A percentile compares a stretch with the other conserved stretches of the same genome.
Conservation (phyloP, 2,888 invertebrate species). For the Parnassius smintheus region DNA sequence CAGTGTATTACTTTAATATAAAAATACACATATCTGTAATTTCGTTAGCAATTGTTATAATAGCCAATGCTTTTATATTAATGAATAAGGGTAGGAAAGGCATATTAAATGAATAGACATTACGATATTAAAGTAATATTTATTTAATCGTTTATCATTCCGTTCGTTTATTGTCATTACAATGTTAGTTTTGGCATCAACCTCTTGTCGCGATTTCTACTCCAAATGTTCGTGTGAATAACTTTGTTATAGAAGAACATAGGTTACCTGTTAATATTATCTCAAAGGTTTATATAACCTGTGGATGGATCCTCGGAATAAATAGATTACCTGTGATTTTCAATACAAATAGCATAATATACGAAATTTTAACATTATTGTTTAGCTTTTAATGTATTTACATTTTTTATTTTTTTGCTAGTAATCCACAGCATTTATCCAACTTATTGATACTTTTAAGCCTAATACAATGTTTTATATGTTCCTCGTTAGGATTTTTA, state of each 20-base stretch:
- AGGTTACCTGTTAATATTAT: conserved; percentile 24
- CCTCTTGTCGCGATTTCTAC: conserved; percentile 22
- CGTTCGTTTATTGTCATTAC: too few relatives aligned
- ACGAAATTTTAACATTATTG: conserved; percentile 17
- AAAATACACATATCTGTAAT: too few relatives aligned
- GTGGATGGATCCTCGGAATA: conserved; percentile 28
- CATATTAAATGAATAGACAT: background rate
- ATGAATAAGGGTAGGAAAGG: too few relatives aligned
- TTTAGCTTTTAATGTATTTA: conserved; percentile 5
- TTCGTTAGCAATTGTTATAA: too few relatives aligned
- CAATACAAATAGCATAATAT: conserved; percentile 20
- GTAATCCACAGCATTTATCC: background rate
- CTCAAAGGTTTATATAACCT: conserved; percentile 30
- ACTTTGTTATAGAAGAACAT: conserved; percentile 23
- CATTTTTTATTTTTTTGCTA: conserved; percentile 10
- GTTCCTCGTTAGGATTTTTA: conserved; percentile 23
- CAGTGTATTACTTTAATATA: too few relatives aligned
- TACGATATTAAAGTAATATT: too few relatives aligned
- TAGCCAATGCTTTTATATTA: too few relatives aligned
- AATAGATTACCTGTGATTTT: conserved; percentile 31
- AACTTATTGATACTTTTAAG: conserved; percentile 1
- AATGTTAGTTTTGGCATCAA: too few relatives aligned
- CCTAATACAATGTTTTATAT: conserved; percentile 26
- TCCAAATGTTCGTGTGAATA: conserved; percentile 26
- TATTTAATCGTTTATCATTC: background rate